Percentiles rank a stretch among this genome's conserved stretches.
These are phyloP conservation scores for Agrilus planipennis DNA, from an alignment of 1,140 invertebrate species.

Conservation along the genomic window DNA sequence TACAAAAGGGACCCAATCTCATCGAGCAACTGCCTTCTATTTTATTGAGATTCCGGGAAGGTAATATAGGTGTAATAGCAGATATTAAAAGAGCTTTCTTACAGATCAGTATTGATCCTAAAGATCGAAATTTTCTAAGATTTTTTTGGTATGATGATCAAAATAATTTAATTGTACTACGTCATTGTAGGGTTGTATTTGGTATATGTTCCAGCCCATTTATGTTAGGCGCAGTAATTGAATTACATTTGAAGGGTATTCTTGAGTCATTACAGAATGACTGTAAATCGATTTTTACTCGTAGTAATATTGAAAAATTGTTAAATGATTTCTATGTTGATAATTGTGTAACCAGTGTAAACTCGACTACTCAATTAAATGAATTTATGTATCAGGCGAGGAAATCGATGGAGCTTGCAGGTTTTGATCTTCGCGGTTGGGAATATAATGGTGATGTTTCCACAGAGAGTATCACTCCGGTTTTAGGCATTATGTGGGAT, in stretches of 20 bases:
- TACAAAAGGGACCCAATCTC: constrained; percentile 22
- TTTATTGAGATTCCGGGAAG: constrained; percentile 28
- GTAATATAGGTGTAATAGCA: constrained; percentile 24
- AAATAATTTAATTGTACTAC: constrained; percentile 13
- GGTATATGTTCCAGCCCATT: constrained; percentile 21
- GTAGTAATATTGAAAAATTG: background rate
- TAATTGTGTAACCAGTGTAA: constrained; percentile 2
- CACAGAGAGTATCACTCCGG: too few species aligned
- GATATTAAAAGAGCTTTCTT: constrained; percentile 35
- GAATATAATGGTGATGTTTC: background rate
- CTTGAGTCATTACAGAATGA: background rate
- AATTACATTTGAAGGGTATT: constrained; percentile 9
- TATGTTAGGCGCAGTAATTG: constrained; percentile 21
- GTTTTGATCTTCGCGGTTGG: constrained; percentile 2
- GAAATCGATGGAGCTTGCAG: background rate
- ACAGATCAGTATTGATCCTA: constrained; percentile 19
- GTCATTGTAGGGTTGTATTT: constrained; percentile 25
- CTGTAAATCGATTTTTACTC: background rate
- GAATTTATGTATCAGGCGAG: background rate
- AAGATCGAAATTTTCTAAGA: constrained; percentile 23
- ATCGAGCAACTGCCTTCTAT: constrained; percentile 30
- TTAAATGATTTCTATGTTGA: constrained; percentile 1
- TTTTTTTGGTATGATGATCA: constrained; percentile 23
- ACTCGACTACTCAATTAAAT: background rate
- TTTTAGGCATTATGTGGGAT: too few species aligned